phyloP scores from a whole-genome alignment of 2,888 invertebrate species.

The Amphipyra tragopoginis region DNA sequence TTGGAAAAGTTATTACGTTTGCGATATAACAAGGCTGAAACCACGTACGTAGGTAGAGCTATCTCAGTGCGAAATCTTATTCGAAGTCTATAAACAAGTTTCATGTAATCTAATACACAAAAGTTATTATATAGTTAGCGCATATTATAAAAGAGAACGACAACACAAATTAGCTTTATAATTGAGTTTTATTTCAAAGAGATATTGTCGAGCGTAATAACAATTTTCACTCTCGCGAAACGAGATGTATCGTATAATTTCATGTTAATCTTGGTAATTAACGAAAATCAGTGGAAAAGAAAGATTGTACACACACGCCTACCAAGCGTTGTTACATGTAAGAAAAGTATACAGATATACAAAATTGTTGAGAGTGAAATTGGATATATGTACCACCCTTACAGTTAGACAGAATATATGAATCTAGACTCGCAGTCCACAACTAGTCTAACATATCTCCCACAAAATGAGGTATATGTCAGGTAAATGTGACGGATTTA shows the following conservation, averaged over 20 bases:
- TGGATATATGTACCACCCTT: too few relatives aligned
- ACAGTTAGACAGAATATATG: too few relatives aligned
- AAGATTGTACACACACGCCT: conserved; percentile 44
- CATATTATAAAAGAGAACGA: conserved; percentile 51
- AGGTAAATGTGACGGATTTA: not conserved
- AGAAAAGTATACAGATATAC: conserved; percentile 9
- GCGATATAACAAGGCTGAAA: conserved; percentile 17
- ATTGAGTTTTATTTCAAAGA: conserved; percentile 70
- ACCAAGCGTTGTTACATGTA: conserved; percentile 5
- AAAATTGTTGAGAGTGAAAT: not conserved
- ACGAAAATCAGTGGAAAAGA: conserved; percentile 65
- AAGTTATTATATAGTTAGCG: conserved; percentile 14
- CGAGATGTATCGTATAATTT: conserved; percentile 64
- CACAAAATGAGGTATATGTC: too few relatives aligned
- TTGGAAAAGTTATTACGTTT: conserved; percentile 22
- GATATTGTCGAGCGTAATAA: conserved; percentile 65
- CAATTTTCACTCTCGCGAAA: conserved; percentile 71
- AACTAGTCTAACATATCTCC: too few relatives aligned
- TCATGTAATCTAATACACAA: conserved; percentile 50
- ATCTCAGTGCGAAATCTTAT: conserved; percentile 38
- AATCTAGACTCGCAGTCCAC: too few relatives aligned
- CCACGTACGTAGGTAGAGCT: conserved; percentile 9
- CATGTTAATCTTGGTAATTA: conserved; percentile 67
- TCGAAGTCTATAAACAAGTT: conserved; percentile 45
- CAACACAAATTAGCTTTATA: conserved; percentile 64